phyloP scores from a whole-genome alignment of 2,888 invertebrate genomes.

The Platycnemis pennipes region DNA sequence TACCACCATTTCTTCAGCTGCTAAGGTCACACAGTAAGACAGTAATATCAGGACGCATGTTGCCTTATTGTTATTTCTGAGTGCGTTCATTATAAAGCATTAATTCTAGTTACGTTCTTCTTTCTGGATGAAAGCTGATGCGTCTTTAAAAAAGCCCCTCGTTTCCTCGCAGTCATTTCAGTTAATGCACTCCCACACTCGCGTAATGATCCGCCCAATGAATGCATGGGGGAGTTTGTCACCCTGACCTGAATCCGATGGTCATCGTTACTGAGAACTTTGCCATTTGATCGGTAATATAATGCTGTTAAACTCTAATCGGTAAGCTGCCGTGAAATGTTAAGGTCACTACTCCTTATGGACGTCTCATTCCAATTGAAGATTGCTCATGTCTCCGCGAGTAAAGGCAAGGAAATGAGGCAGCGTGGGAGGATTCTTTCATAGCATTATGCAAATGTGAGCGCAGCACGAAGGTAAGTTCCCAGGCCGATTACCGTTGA shows the following conservation, averaged over 20 bases:
- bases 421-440: not conserved
- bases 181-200: not conserved
- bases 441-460: not conserved
- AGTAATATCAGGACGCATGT: too few relatives aligned
- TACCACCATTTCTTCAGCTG: too few relatives aligned
- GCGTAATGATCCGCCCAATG: not conserved
- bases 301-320: not conserved
- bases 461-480: not conserved
- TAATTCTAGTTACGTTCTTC: too few relatives aligned
- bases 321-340: not conserved
- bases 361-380: not conserved
- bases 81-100: too few relatives aligned
- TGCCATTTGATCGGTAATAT: not conserved
- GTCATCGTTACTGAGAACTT: not conserved
- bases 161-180: not conserved
- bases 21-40: too few relatives aligned
- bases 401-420: not conserved
- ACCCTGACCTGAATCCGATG: not conserved
- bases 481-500: not conserved
- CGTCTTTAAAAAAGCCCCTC: too few relatives aligned
- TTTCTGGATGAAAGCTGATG: too few relatives aligned
- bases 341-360: not conserved
- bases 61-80: too few relatives aligned
- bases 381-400: not conserved
- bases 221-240: not conserved